Evolutionary conservation across 2,888 invertebrate species (phyloP), one percentile per base, ranked within the genome.

Genomic region (Pammene aurita): DNA sequence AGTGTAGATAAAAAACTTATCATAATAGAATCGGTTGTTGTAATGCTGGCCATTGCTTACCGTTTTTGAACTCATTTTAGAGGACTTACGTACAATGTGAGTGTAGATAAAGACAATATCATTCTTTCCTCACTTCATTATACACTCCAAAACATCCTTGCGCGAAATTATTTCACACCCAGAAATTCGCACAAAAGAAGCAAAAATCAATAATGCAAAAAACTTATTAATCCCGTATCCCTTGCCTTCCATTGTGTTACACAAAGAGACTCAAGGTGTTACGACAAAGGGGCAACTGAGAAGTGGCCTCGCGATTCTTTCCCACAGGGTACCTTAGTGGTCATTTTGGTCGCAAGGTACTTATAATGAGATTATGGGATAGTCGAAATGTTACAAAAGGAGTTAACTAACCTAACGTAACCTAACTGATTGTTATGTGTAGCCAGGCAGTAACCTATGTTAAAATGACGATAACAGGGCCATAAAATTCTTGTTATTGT

Each of bases 231-330:
- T 66, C 71, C 62, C 75, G 82, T 84, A 84, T 88, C 84, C 77
- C 71, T 77, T 84, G 78, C 77, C 81, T 84, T 81, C 83, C 85
- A 71, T 80, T 82, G 80, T 79, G 71, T 73, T 62, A 70, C 70
- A 71, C 67, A 87, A 81, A 76, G 79, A 55, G 74, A 74, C 79
- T 82, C 85, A 89, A 90, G 89, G 89, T 89, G 89, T 81, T 76
- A 60, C 70, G 71, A 86, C 82, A 84, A 89, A 82, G 79, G 80
- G 80, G 79, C 74, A 78, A 85, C 84, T 87, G 88, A 87, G 88
- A 89, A 88, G 81, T 78, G 75, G 73, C 72, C 75, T 67, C 72
- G 76, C 75, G 74, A 74, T 73, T 75, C 74, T 72, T 86, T 86
- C 86, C 85, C 85, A 85, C 84, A 83, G 56, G 63, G 41, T 11